Base-by-base conservation (phyloP, 2,113 vertebrate genomes). In the Acrocephalus kingi region DNA sequence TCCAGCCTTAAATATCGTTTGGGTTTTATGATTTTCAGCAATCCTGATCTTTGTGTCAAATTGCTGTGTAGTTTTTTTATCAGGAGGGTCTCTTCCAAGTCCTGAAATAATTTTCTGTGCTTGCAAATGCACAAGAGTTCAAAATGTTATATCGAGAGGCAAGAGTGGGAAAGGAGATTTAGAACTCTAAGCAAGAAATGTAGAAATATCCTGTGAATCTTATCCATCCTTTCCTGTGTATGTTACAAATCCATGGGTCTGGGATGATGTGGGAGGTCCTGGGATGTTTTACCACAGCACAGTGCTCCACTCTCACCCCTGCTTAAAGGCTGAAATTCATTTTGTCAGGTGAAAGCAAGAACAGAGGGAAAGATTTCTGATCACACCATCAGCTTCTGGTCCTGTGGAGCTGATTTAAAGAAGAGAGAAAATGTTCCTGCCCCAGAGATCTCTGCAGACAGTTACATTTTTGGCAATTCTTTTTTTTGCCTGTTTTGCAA, bases 341-440 rank as follows among this genome's bases (percentile, higher is more conserved):
- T 95, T 88, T 80, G 18, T 12, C 88, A 92, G 94, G 85, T 86
- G 82, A 84, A 86, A 83, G 56, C 51, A 75, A 41, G 58, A 68
- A 74, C 4, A 61, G 49, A 76, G 45, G 14, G 37, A 71, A 67
- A 58, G 33, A 27, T 49, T 72, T 55, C 37, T 74, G 68, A 59
- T 55, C 81, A 3, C 20, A 13, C 33, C 2, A 1, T 24, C 89
- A 78, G 59, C 79, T 66, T 75, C 79, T 80, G 39, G 46, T 88
- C 81, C 88, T 1, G 49, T 76, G 94, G 75, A 92, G 74, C 39
- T 61, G 62, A 59, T 61, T 54, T 20, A 43, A 91, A 83, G 91
- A 78, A 73, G 93, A 69, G 30, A 69, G 68, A 84, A 92, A 79
- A 97, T 97, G 95, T 56, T 95, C 33, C 94, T 84, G 72, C 81